Evolutionary conservation across 2,797 vertebrate species (phyloP).

Genomic region (Tamandua tetradactyla): DNA sequence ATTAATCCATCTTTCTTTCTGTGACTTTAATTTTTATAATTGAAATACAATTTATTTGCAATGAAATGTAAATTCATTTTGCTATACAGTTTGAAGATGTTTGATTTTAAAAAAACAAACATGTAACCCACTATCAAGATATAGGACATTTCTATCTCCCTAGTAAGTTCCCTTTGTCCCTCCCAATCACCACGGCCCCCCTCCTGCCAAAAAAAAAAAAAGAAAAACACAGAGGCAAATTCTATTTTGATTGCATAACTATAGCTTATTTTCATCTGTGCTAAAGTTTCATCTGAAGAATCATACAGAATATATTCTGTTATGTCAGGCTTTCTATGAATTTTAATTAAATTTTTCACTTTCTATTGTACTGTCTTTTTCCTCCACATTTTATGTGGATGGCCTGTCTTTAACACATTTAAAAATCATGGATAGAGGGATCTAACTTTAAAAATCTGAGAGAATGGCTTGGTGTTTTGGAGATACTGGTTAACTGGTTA

Average conservation of each 20-base stretch:
- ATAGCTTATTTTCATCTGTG: background rate
- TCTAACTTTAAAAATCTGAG: conserved; percentile 39
- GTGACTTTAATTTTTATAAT: conserved; percentile 34
- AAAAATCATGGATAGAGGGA: background rate
- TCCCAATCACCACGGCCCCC: background rate
- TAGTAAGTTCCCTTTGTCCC: background rate
- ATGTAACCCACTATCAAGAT: background rate
- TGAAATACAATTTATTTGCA: conserved; percentile 1
- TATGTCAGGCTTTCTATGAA: background rate
- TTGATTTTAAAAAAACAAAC: background rate
- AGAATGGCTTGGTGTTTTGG: background rate
- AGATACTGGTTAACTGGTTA: too few species aligned
- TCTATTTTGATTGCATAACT: background rate
- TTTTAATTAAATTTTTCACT: conserved; percentile 32
- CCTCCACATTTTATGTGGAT: background rate
- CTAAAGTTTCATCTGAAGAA: conserved; percentile 19
- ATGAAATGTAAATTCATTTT: conserved; percentile 48
- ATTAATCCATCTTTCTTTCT: conserved; percentile 10
- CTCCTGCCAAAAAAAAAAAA: background rate
- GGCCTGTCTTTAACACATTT: background rate
- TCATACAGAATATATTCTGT: background rate
- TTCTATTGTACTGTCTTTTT: background rate
- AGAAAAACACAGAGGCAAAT: background rate
- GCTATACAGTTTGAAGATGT: conserved; percentile 1
- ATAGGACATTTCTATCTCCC: background rate